Conservation (phyloP, 2,888 invertebrate genomes). For the Coelinius sp. region DNA sequence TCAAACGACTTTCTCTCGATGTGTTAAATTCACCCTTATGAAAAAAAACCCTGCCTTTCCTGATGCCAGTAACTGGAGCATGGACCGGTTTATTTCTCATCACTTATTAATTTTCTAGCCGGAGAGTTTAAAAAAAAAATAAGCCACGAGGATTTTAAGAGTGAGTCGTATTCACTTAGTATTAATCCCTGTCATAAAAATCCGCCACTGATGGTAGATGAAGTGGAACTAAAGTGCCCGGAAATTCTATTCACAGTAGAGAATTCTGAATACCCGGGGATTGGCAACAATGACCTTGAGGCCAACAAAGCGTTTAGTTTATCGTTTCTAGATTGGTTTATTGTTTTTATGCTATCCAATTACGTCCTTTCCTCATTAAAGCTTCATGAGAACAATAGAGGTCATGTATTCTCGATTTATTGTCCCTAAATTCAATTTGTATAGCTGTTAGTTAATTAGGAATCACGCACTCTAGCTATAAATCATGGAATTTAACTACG, state of each 20-base stretch:
- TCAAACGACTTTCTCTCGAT: background rate
- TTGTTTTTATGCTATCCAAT: conserved; percentile 15
- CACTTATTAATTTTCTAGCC: too few species aligned
- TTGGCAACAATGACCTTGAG: conserved; percentile 2
- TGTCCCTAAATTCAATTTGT: background rate
- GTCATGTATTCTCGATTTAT: background rate
- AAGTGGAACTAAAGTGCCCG: background rate
- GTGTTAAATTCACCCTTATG: too few species aligned
- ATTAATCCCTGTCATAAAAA: background rate
- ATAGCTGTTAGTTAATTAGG: background rate
- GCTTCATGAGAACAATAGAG: conserved; percentile 4
- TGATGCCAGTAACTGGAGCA: too few species aligned
- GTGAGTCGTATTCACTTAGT: background rate
- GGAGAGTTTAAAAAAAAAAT: too few species aligned
- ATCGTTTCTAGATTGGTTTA: background rate
- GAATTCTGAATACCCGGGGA: background rate
- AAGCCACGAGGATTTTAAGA: background rate
- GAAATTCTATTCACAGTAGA: background rate
- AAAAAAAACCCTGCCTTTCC: background rate
- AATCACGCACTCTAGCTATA: background rate
- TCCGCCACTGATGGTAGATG: background rate
- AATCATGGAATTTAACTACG: background rate
- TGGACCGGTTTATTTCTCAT: too few species aligned
- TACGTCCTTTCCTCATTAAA: background rate
- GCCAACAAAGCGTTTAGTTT: background rate